These are phyloP conservation scores for Tigriopus californicus DNA, from an alignment of 2,888 invertebrate genomes.

Conservation along the genomic window DNA sequence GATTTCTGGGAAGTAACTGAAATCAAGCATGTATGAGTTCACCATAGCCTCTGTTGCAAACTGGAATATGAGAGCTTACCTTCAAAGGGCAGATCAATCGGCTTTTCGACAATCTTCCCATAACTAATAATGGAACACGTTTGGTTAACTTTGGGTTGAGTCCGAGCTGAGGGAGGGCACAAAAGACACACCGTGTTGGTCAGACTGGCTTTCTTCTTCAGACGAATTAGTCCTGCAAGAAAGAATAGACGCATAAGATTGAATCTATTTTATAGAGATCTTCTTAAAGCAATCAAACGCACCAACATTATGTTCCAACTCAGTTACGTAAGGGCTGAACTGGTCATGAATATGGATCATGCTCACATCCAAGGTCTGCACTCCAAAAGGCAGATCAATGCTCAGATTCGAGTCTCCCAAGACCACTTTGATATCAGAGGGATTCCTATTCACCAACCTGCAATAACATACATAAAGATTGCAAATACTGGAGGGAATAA, in stretches of 20 bases:
- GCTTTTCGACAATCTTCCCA: background rate
- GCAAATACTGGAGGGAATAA: conserved; percentile 3
- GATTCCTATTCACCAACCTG: conserved; percentile 17
- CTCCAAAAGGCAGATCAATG: conserved; percentile 18
- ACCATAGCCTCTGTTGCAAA: background rate
- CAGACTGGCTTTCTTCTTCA: background rate
- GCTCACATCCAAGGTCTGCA: conserved; percentile 17
- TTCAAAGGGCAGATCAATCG: background rate
- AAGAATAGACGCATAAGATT: too few species aligned
- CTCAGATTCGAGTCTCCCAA: conserved; percentile 19
- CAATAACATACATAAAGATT: background rate
- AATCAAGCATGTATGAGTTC: background rate
- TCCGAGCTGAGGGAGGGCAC: background rate
- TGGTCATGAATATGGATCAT: background rate
- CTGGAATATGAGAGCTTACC: background rate
- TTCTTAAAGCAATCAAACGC: background rate
- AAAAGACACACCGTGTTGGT: background rate
- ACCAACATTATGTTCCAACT: background rate
- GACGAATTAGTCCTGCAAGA: background rate
- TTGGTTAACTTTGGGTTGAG: background rate
- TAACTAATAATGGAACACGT: background rate
- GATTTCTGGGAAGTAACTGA: background rate
- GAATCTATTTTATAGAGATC: too few species aligned
- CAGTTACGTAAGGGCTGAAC: background rate
- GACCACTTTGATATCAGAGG: conserved; percentile 17